A percentile compares a stretch with the other conserved stretches of the same genome.
Evolutionary conservation across 2,888 invertebrate species (phyloP).

Genomic region (Amblyjoppa proteus): DNA sequence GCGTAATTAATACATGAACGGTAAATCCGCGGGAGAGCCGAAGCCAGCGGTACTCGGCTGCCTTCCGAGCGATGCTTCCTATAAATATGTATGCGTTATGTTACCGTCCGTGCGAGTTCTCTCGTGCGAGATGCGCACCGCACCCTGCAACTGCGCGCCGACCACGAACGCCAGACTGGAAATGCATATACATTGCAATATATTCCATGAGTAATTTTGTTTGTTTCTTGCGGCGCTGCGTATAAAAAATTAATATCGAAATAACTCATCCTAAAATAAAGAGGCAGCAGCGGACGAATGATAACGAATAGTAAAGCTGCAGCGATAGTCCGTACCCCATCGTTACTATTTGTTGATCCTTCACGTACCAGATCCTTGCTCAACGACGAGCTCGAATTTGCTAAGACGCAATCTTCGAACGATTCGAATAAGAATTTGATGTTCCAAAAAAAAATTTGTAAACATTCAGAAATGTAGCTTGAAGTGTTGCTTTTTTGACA

Average conservation of each 20-base stretch:
- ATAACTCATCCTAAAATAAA: no score
- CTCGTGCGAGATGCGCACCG: conserved; percentile 21
- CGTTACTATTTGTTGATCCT: no score
- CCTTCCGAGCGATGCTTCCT: conserved; percentile 62
- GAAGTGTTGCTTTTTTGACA: no score
- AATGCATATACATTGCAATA: conserved; percentile 32
- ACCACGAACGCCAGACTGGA: conserved; percentile 20
- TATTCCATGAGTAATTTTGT: conserved; percentile 2
- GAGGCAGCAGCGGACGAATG: no score
- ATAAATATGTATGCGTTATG: conserved; percentile 81
- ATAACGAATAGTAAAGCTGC: no score
- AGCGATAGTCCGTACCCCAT: no score
- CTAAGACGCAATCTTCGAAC: no score
- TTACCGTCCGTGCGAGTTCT: conserved; percentile 70
- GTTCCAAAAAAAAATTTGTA: no score
- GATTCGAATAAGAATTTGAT: no score
- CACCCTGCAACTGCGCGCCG: conserved; percentile 26
- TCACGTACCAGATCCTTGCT: no score
- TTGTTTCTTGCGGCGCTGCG: not conserved
- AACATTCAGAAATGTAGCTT: not conserved
- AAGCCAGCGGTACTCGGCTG: conserved; percentile 42
- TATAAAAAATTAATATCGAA: not conserved
- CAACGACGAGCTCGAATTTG: no score
- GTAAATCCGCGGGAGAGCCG: conserved; percentile 70
- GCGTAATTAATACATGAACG: conserved; percentile 81